Evolutionary conservation across 2,888 invertebrate species (phyloP), one percentile per base, ranked within the genome.

Genomic region (Geophilus truncorum): DNA sequence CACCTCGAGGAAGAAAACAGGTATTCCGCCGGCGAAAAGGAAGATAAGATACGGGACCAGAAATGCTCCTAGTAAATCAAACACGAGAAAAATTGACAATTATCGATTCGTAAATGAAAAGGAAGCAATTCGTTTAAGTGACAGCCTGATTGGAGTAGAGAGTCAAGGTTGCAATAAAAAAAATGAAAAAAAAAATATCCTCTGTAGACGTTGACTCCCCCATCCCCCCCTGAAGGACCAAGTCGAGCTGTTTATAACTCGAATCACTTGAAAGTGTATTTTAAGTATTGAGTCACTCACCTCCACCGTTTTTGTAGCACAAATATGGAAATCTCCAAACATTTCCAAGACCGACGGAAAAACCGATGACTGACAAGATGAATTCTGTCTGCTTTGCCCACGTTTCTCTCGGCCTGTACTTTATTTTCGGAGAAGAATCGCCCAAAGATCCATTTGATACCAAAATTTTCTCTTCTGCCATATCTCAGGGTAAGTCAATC

Each of bases 291-390:
- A 62, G 28, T 70, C 12, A 62, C 57, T 81, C 28, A 82, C 82
- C 82, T n/a, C 82, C 88, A 4, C 88, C 88, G 84, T 88, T 89
- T 83, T 88, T 88, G 84, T 86, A 87, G 76, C 86, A 87, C 85
- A 96, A 90, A 88, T 96, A 96, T 45, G 96, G 96, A 88, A 96
- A 96, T 85, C 95, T 90, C 95, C 95, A 95, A 83, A 96, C 93
- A 86, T 95, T 95, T 84, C 94, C 94, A 83, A 95, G 90, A 51
- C 95, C 95, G 80, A 95, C 94, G 79, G 94, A 94, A 87, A 95
- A 95, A 25, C 95, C 94, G 83, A 95, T 92, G 86, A 94, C 94
- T 78, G 95, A 94, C 84, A 95, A 89, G 80, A 95, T 93, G 86
- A 95, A 95, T 88, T 95, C 94, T 85, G 93, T 91, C 88, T 95